Evolutionary conservation across 2,888 invertebrate genomes (phyloP).

Genomic region (Hydriomena furcata): DNA sequence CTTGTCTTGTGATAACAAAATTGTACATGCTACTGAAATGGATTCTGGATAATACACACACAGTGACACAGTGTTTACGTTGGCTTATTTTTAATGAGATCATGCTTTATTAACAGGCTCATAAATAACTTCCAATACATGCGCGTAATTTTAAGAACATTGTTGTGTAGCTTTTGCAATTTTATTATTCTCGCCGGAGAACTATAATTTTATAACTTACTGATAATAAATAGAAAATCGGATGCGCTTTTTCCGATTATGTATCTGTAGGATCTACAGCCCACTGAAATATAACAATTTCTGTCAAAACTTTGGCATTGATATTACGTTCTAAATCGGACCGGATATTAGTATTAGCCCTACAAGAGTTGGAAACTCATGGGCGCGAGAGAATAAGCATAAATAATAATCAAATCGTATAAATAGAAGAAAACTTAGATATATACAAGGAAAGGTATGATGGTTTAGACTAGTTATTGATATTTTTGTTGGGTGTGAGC

Average conservation of each 20-base stretch:
- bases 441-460: conserved; percentile 18
- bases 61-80: conserved; percentile 45
- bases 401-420: conserved; percentile 33
- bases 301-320: conserved; percentile 55
- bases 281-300: conserved; percentile 48
- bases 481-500: conserved; percentile 51
- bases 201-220: neutral
- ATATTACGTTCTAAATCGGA: conserved; percentile 45
- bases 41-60: conserved; percentile 11
- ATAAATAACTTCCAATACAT: conserved; percentile 20
- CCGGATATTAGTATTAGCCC: too few relatives aligned
- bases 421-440: conserved; percentile 16
- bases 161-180: neutral
- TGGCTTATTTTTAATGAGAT: conserved; percentile 60
- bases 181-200: conserved; percentile 6
- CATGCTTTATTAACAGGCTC: conserved; percentile 39
- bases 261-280: too few relatives aligned
- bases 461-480: conserved; percentile 15
- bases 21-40: conserved; percentile 36
- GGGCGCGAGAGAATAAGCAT: conserved; percentile 29
- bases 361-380: conserved; percentile 45
- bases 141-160: conserved; percentile 11
- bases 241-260: conserved; percentile 24
- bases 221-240: neutral
- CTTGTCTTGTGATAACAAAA: conserved; percentile 32